phyloP scores from a whole-genome alignment of 2,888 invertebrate genomes.

The Anthophora plumipes region DNA sequence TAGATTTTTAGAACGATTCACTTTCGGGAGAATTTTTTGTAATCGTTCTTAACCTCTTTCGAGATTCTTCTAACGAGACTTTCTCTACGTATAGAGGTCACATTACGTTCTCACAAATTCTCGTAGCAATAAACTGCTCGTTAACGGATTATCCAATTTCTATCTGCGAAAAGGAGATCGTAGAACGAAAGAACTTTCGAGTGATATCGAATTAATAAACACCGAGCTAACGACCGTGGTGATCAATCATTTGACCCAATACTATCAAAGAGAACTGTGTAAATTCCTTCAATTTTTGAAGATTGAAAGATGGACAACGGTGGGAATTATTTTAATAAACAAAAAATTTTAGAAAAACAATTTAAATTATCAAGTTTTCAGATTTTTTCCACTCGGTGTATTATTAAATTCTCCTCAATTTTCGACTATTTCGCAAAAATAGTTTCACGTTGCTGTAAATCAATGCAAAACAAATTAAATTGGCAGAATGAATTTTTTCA shows the following conservation, averaged over 20 bases:
- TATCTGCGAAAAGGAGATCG: not conserved
- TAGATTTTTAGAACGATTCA: not conserved
- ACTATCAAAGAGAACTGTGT: not conserved
- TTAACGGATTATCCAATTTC: conserved; percentile 1
- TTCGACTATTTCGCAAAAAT: too few relatives aligned
- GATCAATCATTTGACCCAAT: not conserved
- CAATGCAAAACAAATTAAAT: too few relatives aligned
- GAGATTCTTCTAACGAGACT: too few relatives aligned
- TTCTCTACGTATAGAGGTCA: not conserved
- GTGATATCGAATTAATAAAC: not conserved
- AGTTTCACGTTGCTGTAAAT: too few relatives aligned
- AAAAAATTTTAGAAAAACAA: too few relatives aligned
- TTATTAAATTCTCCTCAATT: too few relatives aligned
- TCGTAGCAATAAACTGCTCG: conserved; percentile 1
- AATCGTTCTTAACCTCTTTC: not conserved
- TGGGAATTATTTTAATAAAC: too few relatives aligned
- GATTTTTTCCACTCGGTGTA: too few relatives aligned
- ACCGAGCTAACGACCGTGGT: not conserved
- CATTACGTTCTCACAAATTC: not conserved
- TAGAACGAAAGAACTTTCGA: not conserved
- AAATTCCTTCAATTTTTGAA: too few relatives aligned
- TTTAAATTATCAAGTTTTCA: too few relatives aligned
- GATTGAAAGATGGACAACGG: too few relatives aligned
- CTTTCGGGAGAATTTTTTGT: not conserved
- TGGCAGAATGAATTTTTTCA: too few relatives aligned